A percentile compares a stretch with the other conserved stretches of the same genome.
phyloP scores from a whole-genome alignment of 2,888 invertebrate species.

The Pimpla rufipes region DNA sequence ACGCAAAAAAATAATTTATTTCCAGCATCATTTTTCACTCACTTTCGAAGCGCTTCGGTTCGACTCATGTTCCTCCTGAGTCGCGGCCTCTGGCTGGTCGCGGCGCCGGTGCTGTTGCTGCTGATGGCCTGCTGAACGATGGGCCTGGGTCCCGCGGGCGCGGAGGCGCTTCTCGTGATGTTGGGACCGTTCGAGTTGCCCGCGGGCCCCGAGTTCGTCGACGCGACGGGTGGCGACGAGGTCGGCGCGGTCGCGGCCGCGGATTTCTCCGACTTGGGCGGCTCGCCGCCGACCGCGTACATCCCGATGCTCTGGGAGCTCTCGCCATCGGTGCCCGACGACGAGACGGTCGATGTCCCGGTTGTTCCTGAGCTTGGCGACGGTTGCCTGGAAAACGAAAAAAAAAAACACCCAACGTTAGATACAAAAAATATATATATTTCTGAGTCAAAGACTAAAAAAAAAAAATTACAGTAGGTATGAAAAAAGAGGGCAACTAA shows the following conservation, averaged over 20 bases:
- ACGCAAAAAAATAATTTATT: too few relatives aligned
- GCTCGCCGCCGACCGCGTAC: slow-evolving; percentile 79
- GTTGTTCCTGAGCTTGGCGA: slow-evolving; percentile 85
- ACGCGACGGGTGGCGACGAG: slow-evolving; percentile 71
- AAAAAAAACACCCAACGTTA: slow-evolving; percentile 2
- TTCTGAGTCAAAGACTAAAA: too few relatives aligned
- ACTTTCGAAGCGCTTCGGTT: slow-evolving; percentile 85
- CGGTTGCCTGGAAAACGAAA: slow-evolving; percentile 81
- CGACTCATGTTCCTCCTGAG: slow-evolving; percentile 85
- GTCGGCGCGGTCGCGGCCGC: slow-evolving; percentile 72
- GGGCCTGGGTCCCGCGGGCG: slow-evolving; percentile 81
- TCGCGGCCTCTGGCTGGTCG: slow-evolving; percentile 85
- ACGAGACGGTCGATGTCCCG: slow-evolving; percentile 81
- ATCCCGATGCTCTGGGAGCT: slow-evolving; percentile 78
- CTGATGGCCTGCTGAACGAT: slow-evolving; percentile 78
- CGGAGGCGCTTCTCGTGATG: slow-evolving; percentile 80
- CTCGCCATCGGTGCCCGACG: slow-evolving; percentile 79
- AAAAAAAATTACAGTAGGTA: too few relatives aligned
- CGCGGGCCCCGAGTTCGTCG: slow-evolving; percentile 67
- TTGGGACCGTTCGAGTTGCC: slow-evolving; percentile 83
- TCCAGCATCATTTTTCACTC: slow-evolving; percentile 64
- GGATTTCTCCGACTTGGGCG: slow-evolving; percentile 73
- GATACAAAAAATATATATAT: neutral
- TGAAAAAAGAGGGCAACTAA: neutral
- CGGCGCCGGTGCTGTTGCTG: slow-evolving; percentile 83